phyloP scores from a whole-genome alignment of 2,888 invertebrate genomes.

The Patella caerulea region DNA sequence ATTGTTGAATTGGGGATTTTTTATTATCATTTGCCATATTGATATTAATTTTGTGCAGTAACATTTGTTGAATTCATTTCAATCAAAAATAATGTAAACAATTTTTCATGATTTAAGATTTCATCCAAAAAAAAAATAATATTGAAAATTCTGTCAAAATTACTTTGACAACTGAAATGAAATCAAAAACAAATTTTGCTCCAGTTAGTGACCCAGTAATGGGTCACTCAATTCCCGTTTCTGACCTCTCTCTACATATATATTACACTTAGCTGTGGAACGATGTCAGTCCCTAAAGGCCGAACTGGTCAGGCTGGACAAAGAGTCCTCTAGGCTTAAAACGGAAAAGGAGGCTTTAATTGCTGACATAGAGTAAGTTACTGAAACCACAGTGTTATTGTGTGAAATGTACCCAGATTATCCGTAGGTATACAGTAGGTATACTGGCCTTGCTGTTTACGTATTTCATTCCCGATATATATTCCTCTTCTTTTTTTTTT shows the following conservation, averaged over 20 bases:
- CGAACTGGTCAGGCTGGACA: slow-evolving; percentile 11
- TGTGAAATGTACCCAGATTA: neutral
- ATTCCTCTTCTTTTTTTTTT: neutral
- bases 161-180: neutral
- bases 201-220: neutral
- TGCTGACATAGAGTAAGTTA: slow-evolving; percentile 10
- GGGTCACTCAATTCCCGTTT: slow-evolving; percentile 12
- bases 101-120: too few species aligned
- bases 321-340: slow-evolving; percentile 9
- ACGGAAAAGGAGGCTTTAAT: slow-evolving; percentile 4
- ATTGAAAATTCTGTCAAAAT: too few species aligned
- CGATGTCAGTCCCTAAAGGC: slow-evolving; percentile 7
- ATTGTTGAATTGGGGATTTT: too few species aligned
- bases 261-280: slow-evolving; percentile 12
- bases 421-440: slow-evolving; percentile 11
- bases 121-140: too few species aligned
- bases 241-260: slow-evolving; percentile 4
- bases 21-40: too few species aligned
- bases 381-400: neutral
- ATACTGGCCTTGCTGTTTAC: slow-evolving; percentile 8
- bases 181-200: slow-evolving; percentile 1
- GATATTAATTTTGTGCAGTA: too few species aligned
- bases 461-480: neutral
- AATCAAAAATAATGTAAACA: too few species aligned
- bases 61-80: too few species aligned